Percentiles rank a stretch among this genome's conserved stretches.
These are phyloP conservation scores for Ormyrus rosae DNA, from an alignment of 2,888 invertebrate species.

Conservation along the genomic window DNA sequence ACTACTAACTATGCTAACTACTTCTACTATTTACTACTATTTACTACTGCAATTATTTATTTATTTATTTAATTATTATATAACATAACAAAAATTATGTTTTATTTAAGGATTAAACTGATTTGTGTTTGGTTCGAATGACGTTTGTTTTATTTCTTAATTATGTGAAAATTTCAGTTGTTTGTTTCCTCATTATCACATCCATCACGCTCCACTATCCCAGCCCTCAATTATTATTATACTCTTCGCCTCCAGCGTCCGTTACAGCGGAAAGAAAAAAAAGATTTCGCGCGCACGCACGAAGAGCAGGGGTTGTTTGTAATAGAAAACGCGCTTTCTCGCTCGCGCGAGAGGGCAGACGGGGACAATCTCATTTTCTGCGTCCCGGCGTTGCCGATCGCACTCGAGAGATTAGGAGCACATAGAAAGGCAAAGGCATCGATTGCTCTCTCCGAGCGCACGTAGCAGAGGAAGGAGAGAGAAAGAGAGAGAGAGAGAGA, in stretches of 20 bases:
- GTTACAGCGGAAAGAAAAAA: not conserved
- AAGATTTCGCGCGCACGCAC: constrained; percentile 19
- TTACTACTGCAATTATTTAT: constrained; percentile 71
- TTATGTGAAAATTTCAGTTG: constrained; percentile 48
- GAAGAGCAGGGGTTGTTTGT: not conserved
- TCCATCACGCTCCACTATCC: constrained; percentile 31
- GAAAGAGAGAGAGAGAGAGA: constrained; percentile 38
- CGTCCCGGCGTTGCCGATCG: constrained; percentile 42
- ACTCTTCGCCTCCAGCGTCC: not conserved
- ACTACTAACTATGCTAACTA: constrained; percentile 60
- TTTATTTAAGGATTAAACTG: constrained; percentile 76
- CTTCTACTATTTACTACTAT: constrained; percentile 60
- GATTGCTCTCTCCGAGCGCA: constrained; percentile 32
- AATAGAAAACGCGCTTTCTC: constrained; percentile 1
- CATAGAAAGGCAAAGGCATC: constrained; percentile 48
- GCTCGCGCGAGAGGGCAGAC: constrained; percentile 20
- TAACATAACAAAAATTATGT: constrained; percentile 74
- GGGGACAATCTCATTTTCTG: constrained; percentile 44
- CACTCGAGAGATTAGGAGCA: constrained; percentile 40
- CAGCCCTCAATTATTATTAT: not conserved
- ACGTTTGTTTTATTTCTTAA: constrained; percentile 56
- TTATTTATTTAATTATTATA: constrained; percentile 75
- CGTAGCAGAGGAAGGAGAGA: constrained; percentile 14
- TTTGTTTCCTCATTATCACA: constrained; percentile 47
- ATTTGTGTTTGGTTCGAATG: constrained; percentile 75